Evolutionary conservation across 2,113 vertebrate species (phyloP).

Genomic region (Anolis carolinensis): DNA sequence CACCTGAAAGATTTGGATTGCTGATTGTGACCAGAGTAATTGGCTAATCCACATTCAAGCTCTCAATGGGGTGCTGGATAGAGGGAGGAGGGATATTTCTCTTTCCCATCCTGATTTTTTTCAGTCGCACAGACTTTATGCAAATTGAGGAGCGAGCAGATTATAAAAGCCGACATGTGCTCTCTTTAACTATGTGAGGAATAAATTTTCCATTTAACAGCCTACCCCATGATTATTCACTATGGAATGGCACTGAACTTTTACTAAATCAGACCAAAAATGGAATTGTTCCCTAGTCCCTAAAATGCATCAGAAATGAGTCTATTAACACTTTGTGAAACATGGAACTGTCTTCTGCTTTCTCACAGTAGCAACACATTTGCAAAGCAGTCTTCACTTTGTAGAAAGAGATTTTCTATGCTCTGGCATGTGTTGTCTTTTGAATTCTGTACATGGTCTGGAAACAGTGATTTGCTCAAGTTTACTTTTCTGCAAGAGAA

Average conservation of each 20-base stretch:
- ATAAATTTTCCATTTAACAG: neutral
- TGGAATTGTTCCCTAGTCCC: neutral
- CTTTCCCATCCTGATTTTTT: neutral
- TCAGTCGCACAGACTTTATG: neutral
- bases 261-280: constrained; percentile 8
- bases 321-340: neutral
- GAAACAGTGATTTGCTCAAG: neutral
- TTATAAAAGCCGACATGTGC: neutral
- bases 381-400: neutral
- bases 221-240: neutral
- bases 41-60: neutral
- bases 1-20: neutral
- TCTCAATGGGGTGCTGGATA: neutral
- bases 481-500: neutral
- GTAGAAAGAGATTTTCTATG: neutral
- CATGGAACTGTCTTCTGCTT: neutral
- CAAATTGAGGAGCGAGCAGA: constrained; percentile 1
- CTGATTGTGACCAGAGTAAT: neutral
- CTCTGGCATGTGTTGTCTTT: neutral
- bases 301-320: neutral
- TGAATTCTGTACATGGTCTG: neutral
- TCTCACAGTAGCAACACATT: neutral
- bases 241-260: neutral
- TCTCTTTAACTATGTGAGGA: neutral
- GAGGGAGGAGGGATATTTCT: no score